These are phyloP conservation scores for Nemapogon koenigi DNA, from an alignment of 2,888 invertebrate species.

Conservation along the genomic window DNA sequence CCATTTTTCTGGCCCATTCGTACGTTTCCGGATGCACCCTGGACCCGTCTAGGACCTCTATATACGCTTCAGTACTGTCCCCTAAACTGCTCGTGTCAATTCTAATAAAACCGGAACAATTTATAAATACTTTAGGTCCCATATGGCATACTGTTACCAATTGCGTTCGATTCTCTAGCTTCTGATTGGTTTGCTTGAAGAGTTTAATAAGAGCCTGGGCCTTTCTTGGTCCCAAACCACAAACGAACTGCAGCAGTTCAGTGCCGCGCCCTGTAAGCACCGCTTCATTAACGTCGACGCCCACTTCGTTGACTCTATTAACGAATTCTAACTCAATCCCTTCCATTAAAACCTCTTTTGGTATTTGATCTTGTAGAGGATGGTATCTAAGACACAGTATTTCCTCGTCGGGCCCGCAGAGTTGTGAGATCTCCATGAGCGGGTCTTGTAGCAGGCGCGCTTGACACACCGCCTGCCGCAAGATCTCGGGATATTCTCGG, in stretches of 20 bases:
- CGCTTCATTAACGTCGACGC: constrained; percentile 94
- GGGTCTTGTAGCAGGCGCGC: constrained; percentile 95
- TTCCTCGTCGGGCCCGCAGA: constrained; percentile 96
- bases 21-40: constrained; percentile 99
- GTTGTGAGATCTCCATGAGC: constrained; percentile 92
- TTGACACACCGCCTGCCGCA: constrained; percentile 92
- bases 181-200: constrained; percentile 88
- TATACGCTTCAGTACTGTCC: constrained; percentile 93
- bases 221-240: constrained; percentile 96
- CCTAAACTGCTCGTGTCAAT: constrained; percentile 96
- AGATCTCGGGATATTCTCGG: constrained; percentile 88
- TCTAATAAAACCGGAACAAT: constrained; percentile 98
- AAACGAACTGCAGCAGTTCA: constrained; percentile 93
- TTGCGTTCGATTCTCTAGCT: constrained; percentile 93
- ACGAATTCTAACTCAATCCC: constrained; percentile 89
- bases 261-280: constrained; percentile 88
- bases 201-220: constrained; percentile 86
- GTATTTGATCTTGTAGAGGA: constrained; percentile 79
- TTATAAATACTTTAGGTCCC: constrained; percentile 98
- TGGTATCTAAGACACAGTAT: constrained; percentile 94
- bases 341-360: constrained; percentile 86
- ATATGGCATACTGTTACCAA: constrained; percentile 94
- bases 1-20: constrained; percentile 99
- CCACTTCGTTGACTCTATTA: constrained; percentile 96
- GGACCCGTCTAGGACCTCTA: constrained; percentile 95